Evolutionary conservation across 2,113 vertebrate genomes (phyloP), one percentile per base, ranked within the genome.

Genomic region (Recurvirostra avosetta): DNA sequence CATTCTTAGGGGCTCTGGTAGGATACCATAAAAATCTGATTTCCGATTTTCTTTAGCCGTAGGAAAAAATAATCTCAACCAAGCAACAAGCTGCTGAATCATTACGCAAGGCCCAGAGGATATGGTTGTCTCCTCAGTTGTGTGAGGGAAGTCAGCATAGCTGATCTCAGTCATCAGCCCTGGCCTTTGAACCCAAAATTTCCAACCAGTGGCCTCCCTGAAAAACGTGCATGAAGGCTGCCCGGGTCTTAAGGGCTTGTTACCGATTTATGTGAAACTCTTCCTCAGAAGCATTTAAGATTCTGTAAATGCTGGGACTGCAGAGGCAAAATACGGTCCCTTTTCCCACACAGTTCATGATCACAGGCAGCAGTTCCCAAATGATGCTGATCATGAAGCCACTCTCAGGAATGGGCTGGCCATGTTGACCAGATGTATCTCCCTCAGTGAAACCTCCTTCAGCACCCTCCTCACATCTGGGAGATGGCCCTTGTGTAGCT

Each of bases 321-420:
- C 20, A 15, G 8, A 61, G 67, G 8, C 17, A 85, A 58, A 68
- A 40, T 26, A 56, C 0, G 0, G 3, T 45, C 21, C 19, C 8
- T 74, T 74, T 63, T 74, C 27, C 20, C 34, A 74, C 68, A 16
- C 4, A 63, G 40, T 65, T 86, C 10, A 19, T 86, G 17, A 15
- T 43, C 30, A 52, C 18, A 74, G 20, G 40, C 15, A 87, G 59
- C 27, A 32, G 13, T 23, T 80, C 29, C 50, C 68, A 56, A 8
- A 43, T 53, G 38, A 26, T 5, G 45, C 26, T 47, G n/a, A 6
- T 79, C 23, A 4, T 58, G 43, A 56, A 15, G 55, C 21, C 4
- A 1, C 20, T 20, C 14, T 61, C 11, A 73, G 50, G 50, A 59
- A 12, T 1, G 8, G 36, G 34, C 20, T 67, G 27, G 23, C 52